These are phyloP conservation scores for Mycteria americana DNA, from an alignment of 2,797 vertebrate species.

Conservation along the genomic window DNA sequence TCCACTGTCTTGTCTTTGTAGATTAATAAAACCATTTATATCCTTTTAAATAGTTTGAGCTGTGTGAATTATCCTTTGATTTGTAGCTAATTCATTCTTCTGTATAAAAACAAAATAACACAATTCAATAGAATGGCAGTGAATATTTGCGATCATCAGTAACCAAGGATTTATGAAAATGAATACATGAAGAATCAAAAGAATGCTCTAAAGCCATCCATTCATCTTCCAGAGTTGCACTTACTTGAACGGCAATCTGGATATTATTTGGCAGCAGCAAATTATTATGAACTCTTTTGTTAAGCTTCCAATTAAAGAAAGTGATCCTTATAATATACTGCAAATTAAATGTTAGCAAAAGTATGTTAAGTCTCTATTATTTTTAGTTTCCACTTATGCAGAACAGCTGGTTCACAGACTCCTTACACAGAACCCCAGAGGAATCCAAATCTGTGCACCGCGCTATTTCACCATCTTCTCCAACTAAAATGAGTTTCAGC, in stretches of 20 bases:
- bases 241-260: not conserved
- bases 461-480: not conserved
- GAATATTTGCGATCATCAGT: not conserved
- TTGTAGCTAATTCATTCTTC: not conserved
- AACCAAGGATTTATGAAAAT: not conserved
- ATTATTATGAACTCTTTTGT: not conserved
- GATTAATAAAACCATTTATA: not conserved
- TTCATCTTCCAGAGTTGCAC: not conserved
- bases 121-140: not conserved
- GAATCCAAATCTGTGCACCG: not conserved
- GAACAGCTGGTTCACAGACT: not conserved
- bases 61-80: not conserved
- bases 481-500: not conserved
- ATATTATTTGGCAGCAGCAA: not conserved
- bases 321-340: not conserved
- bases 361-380: not conserved
- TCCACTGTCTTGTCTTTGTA: not conserved
- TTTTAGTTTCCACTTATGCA: not conserved
- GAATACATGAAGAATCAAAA: not conserved
- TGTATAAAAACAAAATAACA: not conserved
- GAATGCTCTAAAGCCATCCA: not conserved
- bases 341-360: not conserved
- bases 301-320: not conserved
- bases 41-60: not conserved
- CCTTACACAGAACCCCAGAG: not conserved